Evolutionary conservation across 1,140 invertebrate genomes (phyloP).

Genomic region (Zophobas atratus): DNA sequence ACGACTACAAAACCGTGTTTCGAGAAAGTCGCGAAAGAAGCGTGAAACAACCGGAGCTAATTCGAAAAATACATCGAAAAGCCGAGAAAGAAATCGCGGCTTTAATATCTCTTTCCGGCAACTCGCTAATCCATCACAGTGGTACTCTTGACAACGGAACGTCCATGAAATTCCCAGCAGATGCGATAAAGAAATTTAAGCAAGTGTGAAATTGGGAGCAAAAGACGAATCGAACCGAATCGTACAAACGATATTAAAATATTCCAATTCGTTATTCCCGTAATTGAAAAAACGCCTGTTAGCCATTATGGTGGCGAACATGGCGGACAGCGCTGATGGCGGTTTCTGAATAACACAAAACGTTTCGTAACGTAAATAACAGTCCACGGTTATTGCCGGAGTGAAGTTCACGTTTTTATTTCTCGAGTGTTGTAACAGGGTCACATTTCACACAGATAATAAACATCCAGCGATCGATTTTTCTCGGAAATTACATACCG

Average conservation of each 20-base stretch:
- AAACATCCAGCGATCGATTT: too few species aligned
- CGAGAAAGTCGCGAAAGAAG: neutral
- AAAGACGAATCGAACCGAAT: conserved; percentile 35
- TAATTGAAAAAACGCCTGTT: conserved; percentile 31
- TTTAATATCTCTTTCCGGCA: conserved; percentile 28
- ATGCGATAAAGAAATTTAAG: conserved; percentile 25
- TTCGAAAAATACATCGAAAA: conserved; percentile 2
- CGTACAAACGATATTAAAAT: conserved; percentile 38
- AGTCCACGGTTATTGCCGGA: conserved; percentile 26
- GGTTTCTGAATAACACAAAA: conserved; percentile 7
- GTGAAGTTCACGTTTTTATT: conserved; percentile 10
- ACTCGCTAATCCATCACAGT: conserved; percentile 27
- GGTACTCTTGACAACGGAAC: neutral
- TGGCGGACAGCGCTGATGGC: conserved; percentile 25
- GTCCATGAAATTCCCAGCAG: conserved; percentile 23
- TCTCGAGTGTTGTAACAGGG: too few species aligned
- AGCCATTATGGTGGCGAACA: conserved; percentile 9
- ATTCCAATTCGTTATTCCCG: conserved; percentile 15
- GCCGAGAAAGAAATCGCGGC: neutral
- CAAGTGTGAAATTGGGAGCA: conserved; percentile 33
- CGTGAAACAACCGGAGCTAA: conserved; percentile 6
- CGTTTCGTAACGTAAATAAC: conserved; percentile 17
- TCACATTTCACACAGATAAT: too few species aligned
- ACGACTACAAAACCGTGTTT: neutral
- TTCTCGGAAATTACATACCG: too few species aligned